Percentiles rank a stretch among this genome's conserved stretches.
These are phyloP conservation scores for Echinops telfairi DNA, from an alignment of 2,113 vertebrate species.

Conservation along the genomic window DNA sequence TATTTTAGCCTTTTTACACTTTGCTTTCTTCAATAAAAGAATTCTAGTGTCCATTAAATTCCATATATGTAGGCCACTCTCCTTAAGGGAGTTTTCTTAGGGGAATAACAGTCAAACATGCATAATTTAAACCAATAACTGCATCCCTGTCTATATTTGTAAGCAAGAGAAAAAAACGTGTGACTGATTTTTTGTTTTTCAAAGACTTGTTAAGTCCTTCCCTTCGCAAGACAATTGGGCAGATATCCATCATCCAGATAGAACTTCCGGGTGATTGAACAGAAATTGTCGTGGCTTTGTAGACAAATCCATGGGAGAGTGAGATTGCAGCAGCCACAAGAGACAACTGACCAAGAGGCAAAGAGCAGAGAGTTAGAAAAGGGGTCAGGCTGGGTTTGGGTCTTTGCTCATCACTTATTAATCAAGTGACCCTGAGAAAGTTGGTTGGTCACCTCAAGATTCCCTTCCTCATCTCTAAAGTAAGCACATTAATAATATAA, in stretches of 20 bases:
- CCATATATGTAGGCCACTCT: not conserved
- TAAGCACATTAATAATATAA: not conserved
- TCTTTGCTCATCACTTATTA: not conserved
- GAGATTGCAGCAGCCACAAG: not conserved
- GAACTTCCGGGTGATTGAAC: not conserved
- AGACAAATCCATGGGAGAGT: not conserved
- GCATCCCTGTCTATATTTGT: not conserved
- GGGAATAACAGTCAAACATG: not conserved
- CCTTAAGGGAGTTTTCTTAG: slow-evolving; percentile 12
- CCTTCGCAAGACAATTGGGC: slow-evolving; percentile 8
- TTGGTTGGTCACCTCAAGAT: not conserved
- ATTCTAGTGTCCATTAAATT: slow-evolving; percentile 47
- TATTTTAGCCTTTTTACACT: slow-evolving; percentile 58
- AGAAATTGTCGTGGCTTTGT: not conserved
- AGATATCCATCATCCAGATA: not conserved
- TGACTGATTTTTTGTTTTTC: not conserved
- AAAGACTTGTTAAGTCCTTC: slow-evolving; percentile 50
- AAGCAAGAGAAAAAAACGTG: not conserved
- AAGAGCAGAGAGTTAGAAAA: not conserved
- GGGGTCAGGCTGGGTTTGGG: not conserved
- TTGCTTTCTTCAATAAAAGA: not conserved
- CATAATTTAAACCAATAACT: not conserved
- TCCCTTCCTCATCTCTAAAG: not conserved
- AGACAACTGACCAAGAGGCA: not conserved
- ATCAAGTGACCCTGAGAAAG: not conserved